phyloP scores from a whole-genome alignment of 2,888 invertebrate species.

The Platypus cylindrus region DNA sequence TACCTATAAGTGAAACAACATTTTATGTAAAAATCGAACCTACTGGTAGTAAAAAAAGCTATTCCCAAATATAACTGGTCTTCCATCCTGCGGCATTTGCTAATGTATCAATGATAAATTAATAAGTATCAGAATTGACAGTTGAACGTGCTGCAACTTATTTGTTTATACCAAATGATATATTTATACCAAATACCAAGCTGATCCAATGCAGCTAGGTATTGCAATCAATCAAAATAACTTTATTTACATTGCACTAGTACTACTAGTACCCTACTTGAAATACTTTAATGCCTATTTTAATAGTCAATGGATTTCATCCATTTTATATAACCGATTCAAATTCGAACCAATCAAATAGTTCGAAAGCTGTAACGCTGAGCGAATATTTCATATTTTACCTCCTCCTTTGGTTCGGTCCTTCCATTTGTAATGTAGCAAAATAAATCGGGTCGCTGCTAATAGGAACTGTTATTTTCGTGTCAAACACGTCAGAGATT shows the following conservation, averaged over 20 bases:
- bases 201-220: conserved; percentile 60
- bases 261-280: background rate
- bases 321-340: conserved; percentile 86
- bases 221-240: conserved; percentile 1
- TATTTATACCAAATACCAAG: conserved; percentile 78
- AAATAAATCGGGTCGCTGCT: no score
- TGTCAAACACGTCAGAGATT: no score
- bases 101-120: conserved; percentile 88
- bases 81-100: conserved; percentile 78
- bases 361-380: no score
- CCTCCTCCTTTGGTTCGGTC: no score
- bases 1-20: conserved; percentile 37
- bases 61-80: conserved; percentile 67
- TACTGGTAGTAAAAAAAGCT: conserved; percentile 68
- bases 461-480: no score
- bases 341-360: no score
- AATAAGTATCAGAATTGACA: conserved; percentile 78
- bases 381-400: no score
- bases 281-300: background rate
- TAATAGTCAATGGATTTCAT: conserved; percentile 45
- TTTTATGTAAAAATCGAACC: conserved; percentile 74
- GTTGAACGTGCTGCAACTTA: conserved; percentile 79
- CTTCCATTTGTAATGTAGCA: no score
- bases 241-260: no score
- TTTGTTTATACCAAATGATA: no score